Base-by-base conservation (phyloP, 1,140 invertebrate species). In the Drosophila sulfurigaster region DNA sequence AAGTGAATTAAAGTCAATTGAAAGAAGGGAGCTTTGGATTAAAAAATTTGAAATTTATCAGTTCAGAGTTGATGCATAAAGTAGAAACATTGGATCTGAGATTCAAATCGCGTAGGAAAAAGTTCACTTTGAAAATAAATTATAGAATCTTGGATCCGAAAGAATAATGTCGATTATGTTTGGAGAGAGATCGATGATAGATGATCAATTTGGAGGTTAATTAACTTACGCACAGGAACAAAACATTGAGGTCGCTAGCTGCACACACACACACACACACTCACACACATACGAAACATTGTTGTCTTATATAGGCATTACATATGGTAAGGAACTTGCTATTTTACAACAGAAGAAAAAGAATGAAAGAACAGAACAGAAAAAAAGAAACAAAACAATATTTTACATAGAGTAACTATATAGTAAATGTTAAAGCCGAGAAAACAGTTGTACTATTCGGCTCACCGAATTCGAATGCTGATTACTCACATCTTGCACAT, bases 191-290 rank as follows among this genome's bases (percentile, higher is more conserved):
- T 25, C 20, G 20, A 25, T 25, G 20, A 25, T 25, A 25, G 20
- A 25, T 25, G 20, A 25, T 25, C 20, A 25, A 25, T 25, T 25
- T 25, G 20, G 20, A 25, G 20, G 48, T 1, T 30, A 11, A 30
- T 49, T 5, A 30, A 70, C 13, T 59, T 49, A 65, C 56, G 46
- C 59, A 56, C 59, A 76, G 68, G 68, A 76, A 76, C 68, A 76
- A 72, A 76, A 76, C 51, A 46, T 64, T 64, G 66, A 75, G 65
- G 72, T 69, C 66, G 43, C 65, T 56, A 56, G 71, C 71, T 69
- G 35, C 38, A 63, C 32, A 45, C 58, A 56, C 32, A 38, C 49
- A 11, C 16, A 49, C 16, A 38, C 10, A 30, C 48, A n/a, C 8
- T 32, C 32, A 25, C 25, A 35, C 25, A 30, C 15, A 52, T 13